These are phyloP conservation scores for Trichomycterus rosablanca DNA, from an alignment of 2,113 vertebrate genomes.

Conservation along the genomic window DNA sequence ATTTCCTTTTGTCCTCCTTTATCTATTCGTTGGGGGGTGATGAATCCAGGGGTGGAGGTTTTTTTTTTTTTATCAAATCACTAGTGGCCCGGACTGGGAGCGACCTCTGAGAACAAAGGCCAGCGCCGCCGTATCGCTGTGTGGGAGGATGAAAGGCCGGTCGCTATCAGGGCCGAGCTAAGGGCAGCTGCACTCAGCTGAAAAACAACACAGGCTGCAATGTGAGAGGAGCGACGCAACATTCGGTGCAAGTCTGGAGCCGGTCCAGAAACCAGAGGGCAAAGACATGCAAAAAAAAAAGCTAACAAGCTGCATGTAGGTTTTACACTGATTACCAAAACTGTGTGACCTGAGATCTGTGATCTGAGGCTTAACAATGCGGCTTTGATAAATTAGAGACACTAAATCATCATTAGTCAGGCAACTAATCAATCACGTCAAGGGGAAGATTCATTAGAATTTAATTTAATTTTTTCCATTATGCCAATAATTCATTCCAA, in stretches of 20 bases:
- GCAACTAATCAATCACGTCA: constrained; percentile 38
- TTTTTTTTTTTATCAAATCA: constrained; percentile 28
- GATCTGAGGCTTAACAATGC: constrained; percentile 36
- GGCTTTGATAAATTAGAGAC: constrained; percentile 35
- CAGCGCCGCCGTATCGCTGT: constrained; percentile 39
- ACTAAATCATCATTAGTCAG: constrained; percentile 44
- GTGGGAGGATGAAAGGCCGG: constrained; percentile 49
- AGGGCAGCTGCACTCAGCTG: constrained; percentile 40
- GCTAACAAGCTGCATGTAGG: not conserved
- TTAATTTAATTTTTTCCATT: no score
- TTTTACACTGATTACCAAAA: constrained; percentile 23
- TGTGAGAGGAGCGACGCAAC: constrained; percentile 30
- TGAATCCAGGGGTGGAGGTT: constrained; percentile 10
- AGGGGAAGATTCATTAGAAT: no score
- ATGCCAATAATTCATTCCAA: no score
- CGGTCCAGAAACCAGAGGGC: constrained; percentile 34
- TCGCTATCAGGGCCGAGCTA: constrained; percentile 44
- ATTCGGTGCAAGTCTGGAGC: not conserved
- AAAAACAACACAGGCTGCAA: constrained; percentile 34
- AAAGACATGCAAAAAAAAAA: constrained; percentile 14
- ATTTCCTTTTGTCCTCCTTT: constrained; percentile 14
- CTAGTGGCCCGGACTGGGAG: constrained; percentile 30
- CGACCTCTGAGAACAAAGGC: constrained; percentile 45
- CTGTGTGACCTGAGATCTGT: constrained; percentile 5
- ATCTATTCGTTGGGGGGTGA: not conserved